Conservation (phyloP, 2,797 vertebrate species). For the Coccyzus lansbergi region DNA sequence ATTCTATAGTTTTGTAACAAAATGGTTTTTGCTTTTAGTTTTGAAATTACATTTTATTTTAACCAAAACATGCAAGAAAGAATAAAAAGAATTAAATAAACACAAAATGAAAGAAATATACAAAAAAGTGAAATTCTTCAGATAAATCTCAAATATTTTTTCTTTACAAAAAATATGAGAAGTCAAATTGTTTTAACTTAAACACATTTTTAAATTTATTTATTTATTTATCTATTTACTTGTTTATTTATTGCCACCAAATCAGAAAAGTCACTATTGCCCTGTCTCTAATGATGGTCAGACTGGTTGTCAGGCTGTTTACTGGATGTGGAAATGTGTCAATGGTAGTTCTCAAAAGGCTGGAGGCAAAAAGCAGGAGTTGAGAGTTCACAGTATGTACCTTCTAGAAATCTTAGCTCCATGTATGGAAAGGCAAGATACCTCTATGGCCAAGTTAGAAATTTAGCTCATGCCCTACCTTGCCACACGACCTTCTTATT, state of each 20-base stretch:
- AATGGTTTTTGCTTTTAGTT: not conserved
- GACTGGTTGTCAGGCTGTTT: not conserved
- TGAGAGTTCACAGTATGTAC: not conserved
- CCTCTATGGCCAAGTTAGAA: not conserved
- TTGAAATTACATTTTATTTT: not conserved
- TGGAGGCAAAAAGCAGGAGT: constrained; percentile 13
- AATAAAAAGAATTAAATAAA: not conserved
- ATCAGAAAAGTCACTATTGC: not conserved
- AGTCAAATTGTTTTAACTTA: not conserved
- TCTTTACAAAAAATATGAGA: not conserved
- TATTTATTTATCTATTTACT: too few species aligned
- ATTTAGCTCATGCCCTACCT: constrained; percentile 2
- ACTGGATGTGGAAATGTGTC: not conserved
- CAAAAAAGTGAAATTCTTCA: not conserved
- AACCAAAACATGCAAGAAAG: not conserved
- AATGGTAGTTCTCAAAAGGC: not conserved
- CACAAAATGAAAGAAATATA: not conserved
- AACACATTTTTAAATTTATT: not conserved
- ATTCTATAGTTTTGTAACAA: not conserved
- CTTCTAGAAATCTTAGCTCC: constrained; percentile 36
- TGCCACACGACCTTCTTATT: not conserved
- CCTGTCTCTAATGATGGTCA: not conserved
- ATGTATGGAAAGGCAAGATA: constrained; percentile 24
- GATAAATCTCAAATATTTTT: accelerated
- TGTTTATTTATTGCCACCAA: not conserved